Evolutionary conservation across 2,888 invertebrate species (phyloP), one percentile per base, ranked within the genome.

Genomic region (Acanthopleura granulata): DNA sequence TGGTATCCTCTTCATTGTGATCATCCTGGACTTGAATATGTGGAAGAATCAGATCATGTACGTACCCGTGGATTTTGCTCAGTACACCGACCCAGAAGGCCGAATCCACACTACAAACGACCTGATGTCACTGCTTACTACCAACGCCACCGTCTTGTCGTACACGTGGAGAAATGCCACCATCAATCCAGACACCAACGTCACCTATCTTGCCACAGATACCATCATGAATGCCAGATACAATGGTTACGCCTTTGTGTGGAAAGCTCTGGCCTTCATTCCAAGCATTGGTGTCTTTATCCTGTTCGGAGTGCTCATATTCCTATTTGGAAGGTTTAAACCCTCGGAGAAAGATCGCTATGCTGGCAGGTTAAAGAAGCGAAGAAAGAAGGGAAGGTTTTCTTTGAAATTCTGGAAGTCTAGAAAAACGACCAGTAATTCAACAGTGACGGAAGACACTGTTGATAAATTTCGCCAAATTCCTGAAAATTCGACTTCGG

Each of bases 31-130:
- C 83, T 82, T 92, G 75, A 92, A 92, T 86, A 92, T 92, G 92
- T 92, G 92, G 92, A 92, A 92, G 83, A 92, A 92, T 84, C 92
- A 92, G 85, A 91, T 92, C 71, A 91, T 92, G 81, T 92, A 92
- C 82, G 77, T 80, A 27, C 92, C 92, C 0, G 86, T 83, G 75
- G 91, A 91, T 77, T 92, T 91, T 78, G 92, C 92, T 14, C 92
- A 92, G 83, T 92, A 92, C 78, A 88, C 87, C 16, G 91, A 90
- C 78, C 87, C 89, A n/a, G 87, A 91, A 74, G 85, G 88, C 62
- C 89, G 90, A 75, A 87, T 88, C 18, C 82, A 85, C 77, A 84
- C 87, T 22, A 86, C 88, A 1, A 78, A 77, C 11, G 86, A 87
- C 66, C 74, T 80, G 1, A 81, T 81, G 76, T 84, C 84, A 51